These are phyloP conservation scores for Pseudorasbora parva DNA, from an alignment of 2,113 vertebrate genomes.

Conservation along the genomic window DNA sequence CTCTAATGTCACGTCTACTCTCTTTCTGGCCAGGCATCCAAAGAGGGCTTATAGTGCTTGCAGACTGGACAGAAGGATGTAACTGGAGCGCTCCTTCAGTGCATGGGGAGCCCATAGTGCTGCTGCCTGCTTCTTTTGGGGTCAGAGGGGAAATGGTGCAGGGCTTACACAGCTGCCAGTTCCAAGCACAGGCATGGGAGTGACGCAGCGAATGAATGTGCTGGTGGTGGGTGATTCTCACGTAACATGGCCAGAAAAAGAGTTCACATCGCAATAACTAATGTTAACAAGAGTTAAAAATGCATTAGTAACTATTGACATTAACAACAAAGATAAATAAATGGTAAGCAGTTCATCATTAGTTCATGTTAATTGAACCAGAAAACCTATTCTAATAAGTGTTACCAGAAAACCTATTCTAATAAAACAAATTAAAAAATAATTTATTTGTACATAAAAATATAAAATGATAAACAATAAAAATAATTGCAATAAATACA, in stretches of 20 bases:
- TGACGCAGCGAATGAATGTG: slow-evolving; percentile 5
- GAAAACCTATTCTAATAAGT: no score
- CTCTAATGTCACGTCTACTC: slow-evolving; percentile 53
- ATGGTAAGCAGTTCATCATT: no score
- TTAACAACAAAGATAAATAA: no score
- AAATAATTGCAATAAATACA: no score
- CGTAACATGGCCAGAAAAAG: background rate
- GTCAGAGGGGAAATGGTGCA: slow-evolving; percentile 72
- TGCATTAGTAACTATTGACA: no score
- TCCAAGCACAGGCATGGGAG: slow-evolving; percentile 53
- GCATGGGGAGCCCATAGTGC: slow-evolving; percentile 58
- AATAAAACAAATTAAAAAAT: no score
- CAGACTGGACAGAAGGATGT: slow-evolving; percentile 59
- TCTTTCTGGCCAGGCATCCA: slow-evolving; percentile 39
- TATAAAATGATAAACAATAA: no score
- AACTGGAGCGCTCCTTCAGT: slow-evolving; percentile 70
- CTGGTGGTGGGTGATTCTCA: background rate
- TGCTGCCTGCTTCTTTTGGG: slow-evolving; percentile 67
- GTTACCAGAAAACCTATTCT: background rate
- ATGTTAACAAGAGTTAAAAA: no score
- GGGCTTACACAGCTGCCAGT: slow-evolving; percentile 73
- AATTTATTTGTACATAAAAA: no score
- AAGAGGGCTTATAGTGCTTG: slow-evolving; percentile 37
- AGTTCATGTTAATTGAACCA: no score
- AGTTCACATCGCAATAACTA: no score